Evolutionary conservation across 37 sponge, comb jelly and placozoan species (phyloP).

Genomic region (Agelas oroides): DNA sequence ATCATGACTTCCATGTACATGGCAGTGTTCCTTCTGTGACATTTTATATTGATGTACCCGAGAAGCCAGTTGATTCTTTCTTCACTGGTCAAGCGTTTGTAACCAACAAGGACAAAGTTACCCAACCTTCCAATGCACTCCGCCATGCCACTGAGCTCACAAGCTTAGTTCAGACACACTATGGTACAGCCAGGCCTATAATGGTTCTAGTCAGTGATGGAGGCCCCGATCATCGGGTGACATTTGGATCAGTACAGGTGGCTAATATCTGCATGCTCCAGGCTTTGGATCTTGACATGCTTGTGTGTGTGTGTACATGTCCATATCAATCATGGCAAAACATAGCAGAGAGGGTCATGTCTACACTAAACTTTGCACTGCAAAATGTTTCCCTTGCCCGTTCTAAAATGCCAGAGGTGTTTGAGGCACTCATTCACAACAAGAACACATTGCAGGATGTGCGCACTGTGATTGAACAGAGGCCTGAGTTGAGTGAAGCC

Average conservation of each 20-base stretch:
- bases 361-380: constrained; percentile 26
- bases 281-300: constrained; percentile 35
- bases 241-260: constrained; percentile 42
- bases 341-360: constrained; percentile 41
- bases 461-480: constrained; percentile 7
- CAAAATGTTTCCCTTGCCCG: constrained; percentile 43
- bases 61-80: constrained; percentile 8
- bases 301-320: constrained; percentile 16
- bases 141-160: constrained; percentile 38
- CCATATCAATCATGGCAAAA: constrained; percentile 51
- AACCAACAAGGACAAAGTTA: constrained; percentile 45
- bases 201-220: constrained; percentile 1
- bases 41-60: constrained; percentile 23
- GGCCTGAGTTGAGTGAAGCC: constrained; percentile 10
- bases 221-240: constrained; percentile 26
- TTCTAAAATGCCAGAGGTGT: background rate
- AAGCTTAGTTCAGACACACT: background rate
- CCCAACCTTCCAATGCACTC: constrained; percentile 37
- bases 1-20: constrained; percentile 49
- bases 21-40: constrained; percentile 38
- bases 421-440: constrained; percentile 23
- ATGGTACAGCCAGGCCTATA: background rate
- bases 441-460: constrained; percentile 27
- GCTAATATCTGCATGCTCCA: background rate
- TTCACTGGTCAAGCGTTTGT: constrained; percentile 41